Evolutionary conservation across 1,140 invertebrate genomes (phyloP), one percentile per base, ranked within the genome.

Genomic region (Drosophila pachea): DNA sequence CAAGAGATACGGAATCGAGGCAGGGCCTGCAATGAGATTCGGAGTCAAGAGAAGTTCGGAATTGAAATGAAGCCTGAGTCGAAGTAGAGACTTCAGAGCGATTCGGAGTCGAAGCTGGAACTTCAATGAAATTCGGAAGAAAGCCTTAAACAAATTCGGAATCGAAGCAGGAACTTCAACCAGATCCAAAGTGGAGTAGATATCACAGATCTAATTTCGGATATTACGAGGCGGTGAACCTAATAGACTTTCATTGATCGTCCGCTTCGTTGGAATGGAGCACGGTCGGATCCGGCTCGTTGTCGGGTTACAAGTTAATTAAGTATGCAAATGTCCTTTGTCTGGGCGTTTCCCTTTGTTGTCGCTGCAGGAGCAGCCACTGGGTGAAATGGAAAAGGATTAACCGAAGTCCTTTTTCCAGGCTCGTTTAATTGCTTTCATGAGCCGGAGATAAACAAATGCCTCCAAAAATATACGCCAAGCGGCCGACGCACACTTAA

Each of bases 261-360:
- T 16, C 2, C 32, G 50, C 22, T 29, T 5, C 7, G 32, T 38
- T 43, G 70, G 22, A 22, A 22, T 45, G 14, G 8, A 12, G 38
- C 54, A 11, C 7, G 36, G 52, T 52, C 6, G 22, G 16, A 11
- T 32, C 33, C 14, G 35, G 42, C 36, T 63, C 74, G 78, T 62
- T 73, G 73, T 56, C 58, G 55, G 22, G 67, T 38, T 42, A 59
- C 73, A 76, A 86, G 81, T 81, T 79, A 86, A 84, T 84, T 86
- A 84, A 81, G 81, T 76, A 84, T 84, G 79, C 81, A 84, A 84
- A 84, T 84, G 79, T 68, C 55, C 50, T 70, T 75, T 58, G 67
- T 48, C 63, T 63, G 48, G 36, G 56, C 54, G 50, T 58, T 48
- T 59, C 54, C 49, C 61, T 45, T 49, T 22, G 22, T 22, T 22